Evolutionary conservation across 2,113 vertebrate genomes (phyloP).

Genomic region (Carassius gibelio): DNA sequence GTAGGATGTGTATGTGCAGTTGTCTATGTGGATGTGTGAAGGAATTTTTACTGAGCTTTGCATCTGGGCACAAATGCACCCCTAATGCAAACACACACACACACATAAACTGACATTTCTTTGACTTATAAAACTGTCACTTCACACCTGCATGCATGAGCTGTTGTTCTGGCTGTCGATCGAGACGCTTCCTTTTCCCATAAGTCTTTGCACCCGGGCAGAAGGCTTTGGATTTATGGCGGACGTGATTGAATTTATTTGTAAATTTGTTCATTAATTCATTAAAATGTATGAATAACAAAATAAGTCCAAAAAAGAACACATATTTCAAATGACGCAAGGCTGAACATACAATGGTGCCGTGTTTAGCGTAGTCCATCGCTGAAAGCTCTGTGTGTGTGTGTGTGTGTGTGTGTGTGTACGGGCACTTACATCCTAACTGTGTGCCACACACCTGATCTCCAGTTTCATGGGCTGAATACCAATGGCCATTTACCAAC

Average conservation of each 20-base stretch:
- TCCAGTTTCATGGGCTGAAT: constrained; percentile 62
- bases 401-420: constrained; percentile 37
- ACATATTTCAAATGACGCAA: constrained; percentile 1
- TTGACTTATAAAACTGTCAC: constrained; percentile 52
- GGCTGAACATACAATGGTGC: neutral
- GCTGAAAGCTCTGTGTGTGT: constrained; percentile 18
- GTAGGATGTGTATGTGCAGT: constrained; percentile 55
- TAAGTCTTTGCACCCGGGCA: constrained; percentile 33
- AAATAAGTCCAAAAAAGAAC: neutral
- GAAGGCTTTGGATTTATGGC: neutral
- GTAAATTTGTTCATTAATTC: constrained; percentile 13
- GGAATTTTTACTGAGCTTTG: constrained; percentile 72
- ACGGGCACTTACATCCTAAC: constrained; percentile 46
- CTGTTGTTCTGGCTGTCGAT: constrained; percentile 20
- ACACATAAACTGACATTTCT: constrained; percentile 56
- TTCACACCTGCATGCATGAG: constrained; percentile 45
- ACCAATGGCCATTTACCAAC: constrained; percentile 61
- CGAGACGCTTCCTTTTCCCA: constrained; percentile 22
- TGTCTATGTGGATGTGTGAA: constrained; percentile 47
- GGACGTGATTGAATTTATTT: neutral
- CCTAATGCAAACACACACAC: constrained; percentile 57
- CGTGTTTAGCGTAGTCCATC: neutral
- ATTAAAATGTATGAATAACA: constrained; percentile 23
- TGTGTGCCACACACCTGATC: constrained; percentile 58
- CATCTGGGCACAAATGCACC: constrained; percentile 54